Evolutionary conservation across 2,113 vertebrate species (phyloP), one percentile per base, ranked within the genome.

Genomic region (Phylloscopus trochilus): DNA sequence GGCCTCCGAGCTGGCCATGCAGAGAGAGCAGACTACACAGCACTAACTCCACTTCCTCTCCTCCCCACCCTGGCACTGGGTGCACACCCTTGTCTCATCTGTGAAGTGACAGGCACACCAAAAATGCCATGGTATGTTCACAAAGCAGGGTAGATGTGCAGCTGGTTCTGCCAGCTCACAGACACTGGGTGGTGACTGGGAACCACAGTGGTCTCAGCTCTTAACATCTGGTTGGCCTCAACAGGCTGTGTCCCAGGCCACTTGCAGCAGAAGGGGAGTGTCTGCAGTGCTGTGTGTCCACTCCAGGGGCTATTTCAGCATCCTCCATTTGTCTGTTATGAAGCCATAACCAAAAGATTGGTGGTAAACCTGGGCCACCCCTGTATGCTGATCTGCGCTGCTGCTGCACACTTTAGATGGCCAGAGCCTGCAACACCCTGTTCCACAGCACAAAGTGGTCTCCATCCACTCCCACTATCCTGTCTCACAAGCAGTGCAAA

Each of bases 261-360:
- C 62, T 44, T 44, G 52, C 63, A 88, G 22, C 11, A 33, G 53
- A 52, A 82, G 27, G 22, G 37, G 44, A 69, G 46, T 5, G 14
- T 16, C 63, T 80, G 39, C 39, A 66, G 31, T 1, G 31, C 28
- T 62, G 30, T 27, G 35, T 16, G 37, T n/a, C 56, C 35, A 27
- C 52, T 67, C 52, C 13, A 75, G 62, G 66, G 51, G 53, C 28
- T 41, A 7, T 33, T 80, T 37, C 82, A 83, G 66, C 49, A 79
- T 15, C 49, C 12, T 46, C 53, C n/a, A 1, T 6, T 13, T 69
- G 46, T 13, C 58, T 26, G 3, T 10, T 13, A 24, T 0, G 1
- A 47, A 91, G 56, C 39, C 30, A 41, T 0, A 67, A 58, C 24
- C 58, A n/a, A 47, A 69, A 59, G 37, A 62, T 30, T 20, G 44